Conservation (phyloP, 2,113 vertebrate genomes). For the Nannospalax galili region DNA sequence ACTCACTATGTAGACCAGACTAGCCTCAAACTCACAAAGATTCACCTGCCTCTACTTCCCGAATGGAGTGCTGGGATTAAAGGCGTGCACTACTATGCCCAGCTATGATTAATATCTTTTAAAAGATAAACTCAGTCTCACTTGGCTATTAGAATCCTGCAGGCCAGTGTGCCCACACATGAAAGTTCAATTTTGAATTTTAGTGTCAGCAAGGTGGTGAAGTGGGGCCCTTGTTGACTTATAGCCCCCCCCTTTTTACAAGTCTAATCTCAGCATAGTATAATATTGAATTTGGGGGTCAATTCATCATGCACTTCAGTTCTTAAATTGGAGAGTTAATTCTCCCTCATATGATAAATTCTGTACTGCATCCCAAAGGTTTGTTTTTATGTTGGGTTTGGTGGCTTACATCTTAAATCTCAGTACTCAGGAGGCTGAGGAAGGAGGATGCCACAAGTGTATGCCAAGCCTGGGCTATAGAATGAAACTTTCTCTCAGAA, state of each 20-base stretch:
- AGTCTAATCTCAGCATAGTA: not conserved
- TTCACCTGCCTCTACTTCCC: no score
- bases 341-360: not conserved
- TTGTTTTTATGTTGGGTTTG: not conserved
- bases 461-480: no score
- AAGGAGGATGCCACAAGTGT: no score
- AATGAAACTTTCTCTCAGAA: not conserved
- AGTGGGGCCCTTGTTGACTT: not conserved
- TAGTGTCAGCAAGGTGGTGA: not conserved
- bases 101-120: not conserved
- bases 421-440: not conserved
- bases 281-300: not conserved
- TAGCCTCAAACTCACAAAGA: no score
- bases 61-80: no score
- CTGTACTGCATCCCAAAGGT: constrained; percentile 14
- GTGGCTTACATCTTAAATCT: not conserved
- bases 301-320: not conserved
- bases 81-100: no score
- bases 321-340: constrained; percentile 12
- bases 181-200: not conserved
- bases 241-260: not conserved
- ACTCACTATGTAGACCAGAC: no score
- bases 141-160: not conserved
- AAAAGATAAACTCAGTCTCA: not conserved
- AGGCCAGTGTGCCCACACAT: not conserved